phyloP scores from a whole-genome alignment of 1,140 invertebrate species.

The Cherax destructor region DNA sequence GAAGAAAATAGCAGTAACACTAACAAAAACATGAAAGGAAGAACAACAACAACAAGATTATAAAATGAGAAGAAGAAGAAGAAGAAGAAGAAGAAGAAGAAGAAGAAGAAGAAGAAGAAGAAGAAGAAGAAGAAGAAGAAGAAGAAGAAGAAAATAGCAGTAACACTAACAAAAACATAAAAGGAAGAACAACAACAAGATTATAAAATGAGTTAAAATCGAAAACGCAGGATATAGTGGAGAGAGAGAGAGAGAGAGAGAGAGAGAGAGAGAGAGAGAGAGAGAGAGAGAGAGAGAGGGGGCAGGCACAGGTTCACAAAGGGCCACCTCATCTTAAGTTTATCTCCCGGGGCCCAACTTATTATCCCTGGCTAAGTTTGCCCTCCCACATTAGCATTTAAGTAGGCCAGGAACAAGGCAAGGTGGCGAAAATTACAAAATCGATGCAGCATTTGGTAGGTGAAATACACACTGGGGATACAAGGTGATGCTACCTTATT shows the following conservation, averaged over 20 bases:
- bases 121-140: neutral
- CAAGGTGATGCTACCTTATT: neutral
- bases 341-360: slow-evolving; percentile 15
- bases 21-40: too few species aligned
- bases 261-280: too few species aligned
- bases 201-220: neutral
- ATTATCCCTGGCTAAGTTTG: slow-evolving; percentile 27
- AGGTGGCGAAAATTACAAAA: slow-evolving; percentile 34
- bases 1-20: neutral
- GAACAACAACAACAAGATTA: neutral
- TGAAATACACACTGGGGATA: neutral
- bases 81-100: neutral
- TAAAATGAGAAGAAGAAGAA: neutral
- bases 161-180: neutral
- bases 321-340: neutral
- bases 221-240: neutral
- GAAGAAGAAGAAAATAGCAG: neutral
- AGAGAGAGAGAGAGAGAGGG: too few species aligned
- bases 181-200: neutral
- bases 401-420: slow-evolving; percentile 23
- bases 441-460: slow-evolving; percentile 20
- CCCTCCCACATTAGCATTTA: slow-evolving; percentile 27
- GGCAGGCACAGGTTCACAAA: too few species aligned
- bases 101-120: neutral
- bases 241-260: neutral